Conservation (phyloP, 1,140 invertebrate genomes). For the Hyles euphorbiae region DNA sequence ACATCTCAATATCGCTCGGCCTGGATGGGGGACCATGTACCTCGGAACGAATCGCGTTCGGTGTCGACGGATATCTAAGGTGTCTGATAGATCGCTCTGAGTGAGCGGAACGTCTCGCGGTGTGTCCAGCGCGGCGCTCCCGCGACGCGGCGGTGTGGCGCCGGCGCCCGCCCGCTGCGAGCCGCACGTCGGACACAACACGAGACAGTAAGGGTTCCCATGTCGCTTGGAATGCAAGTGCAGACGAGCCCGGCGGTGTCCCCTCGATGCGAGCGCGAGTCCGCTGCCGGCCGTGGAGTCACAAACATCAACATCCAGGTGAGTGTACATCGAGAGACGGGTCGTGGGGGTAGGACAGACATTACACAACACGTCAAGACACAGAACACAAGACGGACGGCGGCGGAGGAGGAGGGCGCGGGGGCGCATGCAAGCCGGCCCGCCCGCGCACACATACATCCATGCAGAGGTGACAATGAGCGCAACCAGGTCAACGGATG, state of each 20-base stretch:
- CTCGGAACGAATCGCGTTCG: constrained; percentile 74
- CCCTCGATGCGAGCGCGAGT: constrained; percentile 42
- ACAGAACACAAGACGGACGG: constrained; percentile 67
- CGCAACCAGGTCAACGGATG: constrained; percentile 62
- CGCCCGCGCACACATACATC: constrained; percentile 59
- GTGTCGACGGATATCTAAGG: constrained; percentile 46
- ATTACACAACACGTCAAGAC: constrained; percentile 71
- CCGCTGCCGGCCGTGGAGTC: constrained; percentile 30
- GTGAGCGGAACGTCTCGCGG: constrained; percentile 39
- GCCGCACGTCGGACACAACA: constrained; percentile 33
- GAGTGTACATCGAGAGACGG: constrained; percentile 51
- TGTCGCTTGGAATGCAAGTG: constrained; percentile 76
- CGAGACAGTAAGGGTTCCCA: constrained; percentile 66
- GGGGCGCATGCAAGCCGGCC: constrained; percentile 61
- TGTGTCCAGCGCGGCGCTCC: constrained; percentile 25
- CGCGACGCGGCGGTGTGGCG: constrained; percentile 16
- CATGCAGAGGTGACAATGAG: constrained; percentile 69
- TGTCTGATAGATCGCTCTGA: constrained; percentile 50
- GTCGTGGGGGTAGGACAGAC: constrained; percentile 47
- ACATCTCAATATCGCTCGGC: constrained; percentile 76
- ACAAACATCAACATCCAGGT: constrained; percentile 52
- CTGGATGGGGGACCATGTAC: constrained; percentile 75
- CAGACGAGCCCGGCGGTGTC: constrained; percentile 51
- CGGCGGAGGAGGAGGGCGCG: constrained; percentile 40
- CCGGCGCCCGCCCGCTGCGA: constrained; percentile 21